Base-by-base conservation (phyloP, 2,797 vertebrate genomes). In the Sebastes cheni region DNA sequence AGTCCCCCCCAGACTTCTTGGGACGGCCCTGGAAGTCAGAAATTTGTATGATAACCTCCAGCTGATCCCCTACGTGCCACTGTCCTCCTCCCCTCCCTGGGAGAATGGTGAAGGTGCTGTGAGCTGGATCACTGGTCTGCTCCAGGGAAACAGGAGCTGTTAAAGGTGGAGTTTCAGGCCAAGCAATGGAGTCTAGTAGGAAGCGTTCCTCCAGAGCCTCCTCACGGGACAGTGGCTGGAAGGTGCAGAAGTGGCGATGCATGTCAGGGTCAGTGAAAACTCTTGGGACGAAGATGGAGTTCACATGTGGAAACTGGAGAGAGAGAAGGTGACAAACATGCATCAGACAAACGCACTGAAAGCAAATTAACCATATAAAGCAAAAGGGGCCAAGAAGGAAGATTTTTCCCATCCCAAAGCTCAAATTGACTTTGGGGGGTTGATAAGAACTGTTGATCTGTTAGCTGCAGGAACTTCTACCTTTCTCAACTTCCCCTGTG, bases 1-100 rank as follows among this genome's bases (percentile, higher is more conserved):
- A 4, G 8, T 91, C 89, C 23, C 87, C 90, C 10, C 90, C 90
- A 30, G 23, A 62, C 16, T 8, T 80, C 66, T 88, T 91, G 8
- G 74, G 61, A n/a, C 4, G 27, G 1, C 85, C 86, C 10, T 23
- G 8, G 59, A 79, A 89, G 56, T 90, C 80, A 8, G 32, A 36
- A 1, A 86, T 80, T 11, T 66, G 6, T 20, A 91, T 73, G 3
- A 67, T 16, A 23, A 85, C 79, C 8, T 82, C 65, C 69, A 91
- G 62, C 39, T 61, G 59, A 42, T 89, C 81, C 10, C 89, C 87
- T 6, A 80, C 50, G 0, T 23, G 77, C 86, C 88, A 84, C 55
- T 78, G n/a, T 18, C 70, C 39, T 0, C 66, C 50, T 61, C 55
- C 34, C 1, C 4, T 79, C 34, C 11, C 30, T 50, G 76, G 72